Evolutionary conservation across 2,113 vertebrate species (phyloP), one percentile per base, ranked within the genome.

Genomic region (Rhinichthys klamathensis): DNA sequence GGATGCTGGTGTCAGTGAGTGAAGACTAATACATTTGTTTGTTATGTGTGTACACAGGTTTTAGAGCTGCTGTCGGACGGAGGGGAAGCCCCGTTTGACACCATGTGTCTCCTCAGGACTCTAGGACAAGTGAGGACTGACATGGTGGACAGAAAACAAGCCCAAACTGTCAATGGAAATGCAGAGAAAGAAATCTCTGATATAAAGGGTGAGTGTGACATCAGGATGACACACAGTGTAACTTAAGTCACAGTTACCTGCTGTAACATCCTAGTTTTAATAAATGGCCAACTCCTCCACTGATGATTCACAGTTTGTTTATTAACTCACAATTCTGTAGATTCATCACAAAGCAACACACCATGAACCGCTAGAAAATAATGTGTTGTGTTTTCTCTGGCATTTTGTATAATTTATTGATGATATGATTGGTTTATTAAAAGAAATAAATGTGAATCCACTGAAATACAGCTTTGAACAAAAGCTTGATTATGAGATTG

Each of bases 51-150:
- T 63, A 11, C 82, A 21, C 82, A 91, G 94, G 96, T 99, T 46
- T 93, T 99, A 85, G 96, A 97, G 92, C 95, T 96, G 90, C 92
- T 99, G 90, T 95, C 96, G 82, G 93, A 93, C 82, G 94, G 90
- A 7, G 92, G 92, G 4, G 96, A 95, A 69, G 92, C 93, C 38
- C 94, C 93, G 12, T 93, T 96, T 23, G 96, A 99, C 89, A 93
- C 96, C 70, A 94, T 97, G 95, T 94, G 96, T 38, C 92, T 98
- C 27, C 92, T 99, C 77, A 93, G 91, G 35, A 95, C 95, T 85
- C 93, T 99, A 2, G 95, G 96, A 85, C 96, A 94, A 87, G 96
- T 98, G 89, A 99, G 95, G 93, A 96, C 94, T 1, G 97, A 99
- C 12, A 88, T 93, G 1, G 46, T 96, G 4, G 97, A 98, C 84